These are phyloP conservation scores for Cyprinodon diabolis DNA, from an alignment of 2,797 vertebrate species.

Conservation along the genomic window DNA sequence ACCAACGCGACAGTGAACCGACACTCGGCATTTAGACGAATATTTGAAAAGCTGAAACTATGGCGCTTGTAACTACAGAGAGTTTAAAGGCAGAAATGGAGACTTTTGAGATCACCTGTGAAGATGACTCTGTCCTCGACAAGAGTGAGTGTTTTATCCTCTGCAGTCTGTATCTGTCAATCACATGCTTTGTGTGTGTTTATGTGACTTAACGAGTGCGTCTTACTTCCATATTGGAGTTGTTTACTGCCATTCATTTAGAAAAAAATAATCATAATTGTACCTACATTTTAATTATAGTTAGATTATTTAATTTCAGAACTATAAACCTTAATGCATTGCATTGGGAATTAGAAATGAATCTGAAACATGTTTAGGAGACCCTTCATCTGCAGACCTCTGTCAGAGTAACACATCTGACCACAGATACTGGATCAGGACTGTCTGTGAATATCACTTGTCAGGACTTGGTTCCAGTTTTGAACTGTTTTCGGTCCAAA, in stretches of 20 bases:
- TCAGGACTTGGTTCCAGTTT: no score
- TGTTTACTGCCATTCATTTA: background rate
- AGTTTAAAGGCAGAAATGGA: conserved; percentile 72
- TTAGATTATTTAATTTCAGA: background rate
- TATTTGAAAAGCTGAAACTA: conserved; percentile 27
- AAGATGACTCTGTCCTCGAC: conserved; percentile 73
- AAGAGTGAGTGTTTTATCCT: conserved; percentile 71
- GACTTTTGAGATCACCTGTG: conserved; percentile 68
- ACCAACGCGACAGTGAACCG: conserved; percentile 5
- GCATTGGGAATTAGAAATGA: background rate
- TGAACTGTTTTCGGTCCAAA: no score
- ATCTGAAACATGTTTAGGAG: no score
- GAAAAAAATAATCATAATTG: background rate
- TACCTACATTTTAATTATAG: background rate
- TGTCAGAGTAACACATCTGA: no score
- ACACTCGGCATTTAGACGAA: background rate
- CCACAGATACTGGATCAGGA: no score
- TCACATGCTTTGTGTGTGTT: background rate
- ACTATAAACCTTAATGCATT: background rate
- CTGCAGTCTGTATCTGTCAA: background rate
- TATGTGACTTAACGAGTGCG: background rate
- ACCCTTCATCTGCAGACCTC: no score
- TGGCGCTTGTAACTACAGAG: conserved; percentile 67
- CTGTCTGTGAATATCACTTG: no score
- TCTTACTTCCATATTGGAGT: background rate